phyloP scores from a whole-genome alignment of 2,888 invertebrate genomes.

The Phlogophora meticulosa region DNA sequence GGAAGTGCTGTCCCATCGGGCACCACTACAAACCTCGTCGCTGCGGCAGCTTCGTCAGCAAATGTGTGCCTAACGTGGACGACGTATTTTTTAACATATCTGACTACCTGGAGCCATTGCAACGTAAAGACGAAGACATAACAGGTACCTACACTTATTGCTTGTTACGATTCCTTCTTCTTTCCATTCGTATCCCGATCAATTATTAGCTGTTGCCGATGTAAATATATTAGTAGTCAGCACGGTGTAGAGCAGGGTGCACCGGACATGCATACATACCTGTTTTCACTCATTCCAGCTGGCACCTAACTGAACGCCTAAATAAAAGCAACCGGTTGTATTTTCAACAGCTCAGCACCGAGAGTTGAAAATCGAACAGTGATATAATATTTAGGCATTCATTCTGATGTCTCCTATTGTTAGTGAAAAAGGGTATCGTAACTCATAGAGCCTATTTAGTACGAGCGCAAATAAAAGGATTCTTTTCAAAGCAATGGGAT shows the following conservation, averaged over 20 bases:
- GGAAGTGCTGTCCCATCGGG: slow-evolving; percentile 91
- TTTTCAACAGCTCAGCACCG: no score
- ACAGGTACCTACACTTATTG: slow-evolving; percentile 72
- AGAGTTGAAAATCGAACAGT: no score
- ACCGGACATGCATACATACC: background rate
- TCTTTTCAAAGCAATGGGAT: background rate
- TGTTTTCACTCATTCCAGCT: no score
- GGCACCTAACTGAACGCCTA: no score
- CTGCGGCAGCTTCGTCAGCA: slow-evolving; percentile 77
- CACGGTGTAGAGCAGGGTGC: background rate
- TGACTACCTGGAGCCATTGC: slow-evolving; percentile 77
- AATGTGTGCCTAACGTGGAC: slow-evolving; percentile 80
- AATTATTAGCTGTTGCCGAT: background rate
- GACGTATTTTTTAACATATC: slow-evolving; percentile 78
- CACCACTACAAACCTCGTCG: slow-evolving; percentile 82
- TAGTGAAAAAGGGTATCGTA: background rate
- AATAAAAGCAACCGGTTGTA: no score
- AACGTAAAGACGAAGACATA: slow-evolving; percentile 64
- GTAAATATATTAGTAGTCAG: background rate
- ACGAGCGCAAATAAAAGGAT: background rate
- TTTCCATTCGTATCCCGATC: no score
- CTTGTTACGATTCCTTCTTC: background rate
- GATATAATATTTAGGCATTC: no score
- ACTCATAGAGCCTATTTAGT: background rate
- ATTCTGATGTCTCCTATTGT: no score